These are phyloP conservation scores for Entomyzon cyanotis DNA, from an alignment of 2,113 vertebrate genomes.

Conservation along the genomic window DNA sequence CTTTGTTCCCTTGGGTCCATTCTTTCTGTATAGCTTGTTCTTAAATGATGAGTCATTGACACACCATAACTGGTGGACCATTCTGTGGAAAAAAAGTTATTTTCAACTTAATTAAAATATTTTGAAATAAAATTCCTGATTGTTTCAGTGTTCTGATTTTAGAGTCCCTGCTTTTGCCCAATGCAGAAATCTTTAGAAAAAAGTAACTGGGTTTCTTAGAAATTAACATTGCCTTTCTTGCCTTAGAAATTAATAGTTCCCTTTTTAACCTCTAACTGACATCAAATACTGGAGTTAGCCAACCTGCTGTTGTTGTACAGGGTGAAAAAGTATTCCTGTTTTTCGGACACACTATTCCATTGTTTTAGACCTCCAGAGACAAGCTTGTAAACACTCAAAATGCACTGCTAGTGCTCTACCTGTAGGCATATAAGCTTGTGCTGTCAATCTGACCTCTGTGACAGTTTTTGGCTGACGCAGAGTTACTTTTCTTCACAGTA, in stretches of 20 bases:
- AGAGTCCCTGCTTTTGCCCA: not conserved
- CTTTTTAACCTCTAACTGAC: not conserved
- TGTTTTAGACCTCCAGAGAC: not conserved
- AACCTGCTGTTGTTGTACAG: not conserved
- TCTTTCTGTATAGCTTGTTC: not conserved
- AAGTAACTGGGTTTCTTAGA: not conserved
- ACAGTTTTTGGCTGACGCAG: not conserved
- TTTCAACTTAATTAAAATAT: slow-evolving; percentile 14
- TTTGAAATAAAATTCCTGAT: not conserved
- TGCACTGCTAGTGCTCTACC: not conserved
- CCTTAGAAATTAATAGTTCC: not conserved
- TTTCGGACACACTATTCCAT: not conserved
- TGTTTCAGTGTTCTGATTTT: not conserved
- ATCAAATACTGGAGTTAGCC: not conserved
- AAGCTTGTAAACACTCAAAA: not conserved
- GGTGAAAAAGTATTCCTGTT: not conserved
- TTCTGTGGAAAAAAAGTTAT: not conserved
- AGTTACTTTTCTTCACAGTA: not conserved
- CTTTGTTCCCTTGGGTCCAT: not conserved
- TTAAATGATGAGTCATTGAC: not conserved
- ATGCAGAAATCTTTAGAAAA: not conserved
- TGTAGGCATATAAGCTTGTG: not conserved
- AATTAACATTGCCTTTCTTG: not conserved
- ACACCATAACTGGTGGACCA: not conserved
- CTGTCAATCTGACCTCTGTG: not conserved